Conservation (phyloP, 2,888 invertebrate species). For the Phania funesta region DNA sequence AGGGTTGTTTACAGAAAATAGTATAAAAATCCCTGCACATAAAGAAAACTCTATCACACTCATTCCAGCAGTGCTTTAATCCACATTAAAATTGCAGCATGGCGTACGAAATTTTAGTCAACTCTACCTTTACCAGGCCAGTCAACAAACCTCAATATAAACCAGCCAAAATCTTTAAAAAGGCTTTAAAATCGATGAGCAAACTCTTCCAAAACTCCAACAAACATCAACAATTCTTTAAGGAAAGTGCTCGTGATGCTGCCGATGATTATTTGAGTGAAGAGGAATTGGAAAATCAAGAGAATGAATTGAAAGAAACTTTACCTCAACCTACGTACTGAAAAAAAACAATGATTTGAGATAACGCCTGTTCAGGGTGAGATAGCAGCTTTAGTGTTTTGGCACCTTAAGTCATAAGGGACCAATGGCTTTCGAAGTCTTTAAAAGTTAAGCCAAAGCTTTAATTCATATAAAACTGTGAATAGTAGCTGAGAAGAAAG, state of each 20-base stretch:
- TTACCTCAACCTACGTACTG: neutral
- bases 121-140: conserved; percentile 50
- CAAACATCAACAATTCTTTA: conserved; percentile 33
- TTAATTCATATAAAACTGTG: neutral
- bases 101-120: conserved; percentile 73
- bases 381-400: neutral
- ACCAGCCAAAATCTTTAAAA: conserved; percentile 70
- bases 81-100: conserved; percentile 63
- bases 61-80: conserved; percentile 32
- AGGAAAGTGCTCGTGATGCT: conserved; percentile 26
- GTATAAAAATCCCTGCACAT: conserved; percentile 72
- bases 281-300: conserved; percentile 58
- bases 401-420: neutral
- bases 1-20: conserved; percentile 68
- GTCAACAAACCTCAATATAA: conserved; percentile 68
- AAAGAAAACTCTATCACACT: conserved; percentile 70
- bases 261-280: conserved; percentile 29
- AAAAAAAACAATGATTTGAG: neutral
- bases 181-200: conserved; percentile 70
- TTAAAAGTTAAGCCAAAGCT: conserved; percentile 49
- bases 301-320: conserved; percentile 54
- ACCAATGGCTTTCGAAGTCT: conserved; percentile 55
- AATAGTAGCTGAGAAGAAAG: neutral
- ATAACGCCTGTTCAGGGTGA: neutral
- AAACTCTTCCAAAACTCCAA: conserved; percentile 69